These are phyloP conservation scores for Micropterix aruncella DNA, from an alignment of 2,888 invertebrate species.

Conservation along the genomic window DNA sequence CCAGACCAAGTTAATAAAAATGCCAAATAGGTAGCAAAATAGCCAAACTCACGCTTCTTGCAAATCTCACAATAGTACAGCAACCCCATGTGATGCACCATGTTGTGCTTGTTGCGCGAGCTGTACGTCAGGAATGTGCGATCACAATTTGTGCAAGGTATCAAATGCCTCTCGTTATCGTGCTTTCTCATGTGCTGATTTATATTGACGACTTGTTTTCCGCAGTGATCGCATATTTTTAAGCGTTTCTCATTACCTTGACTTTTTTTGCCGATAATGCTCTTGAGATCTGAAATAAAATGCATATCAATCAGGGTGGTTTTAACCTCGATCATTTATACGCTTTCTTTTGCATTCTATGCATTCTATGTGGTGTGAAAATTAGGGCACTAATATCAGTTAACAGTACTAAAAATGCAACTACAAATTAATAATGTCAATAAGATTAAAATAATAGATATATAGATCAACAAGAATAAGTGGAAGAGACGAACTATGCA, in stretches of 20 bases:
- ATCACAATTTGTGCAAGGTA: conserved; percentile 7
- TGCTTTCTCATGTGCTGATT: background rate
- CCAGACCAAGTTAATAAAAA: too few species aligned
- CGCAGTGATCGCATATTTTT: conserved; percentile 8
- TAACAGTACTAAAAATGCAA: too few species aligned
- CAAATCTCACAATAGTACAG: conserved; percentile 26
- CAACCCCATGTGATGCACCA: conserved; percentile 23
- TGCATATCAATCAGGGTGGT: too few species aligned
- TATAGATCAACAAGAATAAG: too few species aligned
- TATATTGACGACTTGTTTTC: conserved; percentile 6
- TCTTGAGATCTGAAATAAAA: too few species aligned
- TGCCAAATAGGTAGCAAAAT: too few species aligned
- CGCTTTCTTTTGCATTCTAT: too few species aligned
- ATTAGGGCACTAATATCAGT: too few species aligned
- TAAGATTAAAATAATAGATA: background rate
- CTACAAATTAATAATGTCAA: background rate
- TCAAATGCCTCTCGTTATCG: background rate
- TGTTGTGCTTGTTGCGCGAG: conserved; percentile 21
- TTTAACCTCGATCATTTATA: too few species aligned
- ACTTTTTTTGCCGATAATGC: too few species aligned
- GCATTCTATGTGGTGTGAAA: too few species aligned
- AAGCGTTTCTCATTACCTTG: background rate
- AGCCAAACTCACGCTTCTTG: conserved; percentile 22
- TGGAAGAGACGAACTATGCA: too few species aligned
- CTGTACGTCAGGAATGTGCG: conserved; percentile 17